Evolutionary conservation across 1,140 invertebrate species (phyloP), one percentile per base, ranked within the genome.

Genomic region (Lycorma delicatula): DNA sequence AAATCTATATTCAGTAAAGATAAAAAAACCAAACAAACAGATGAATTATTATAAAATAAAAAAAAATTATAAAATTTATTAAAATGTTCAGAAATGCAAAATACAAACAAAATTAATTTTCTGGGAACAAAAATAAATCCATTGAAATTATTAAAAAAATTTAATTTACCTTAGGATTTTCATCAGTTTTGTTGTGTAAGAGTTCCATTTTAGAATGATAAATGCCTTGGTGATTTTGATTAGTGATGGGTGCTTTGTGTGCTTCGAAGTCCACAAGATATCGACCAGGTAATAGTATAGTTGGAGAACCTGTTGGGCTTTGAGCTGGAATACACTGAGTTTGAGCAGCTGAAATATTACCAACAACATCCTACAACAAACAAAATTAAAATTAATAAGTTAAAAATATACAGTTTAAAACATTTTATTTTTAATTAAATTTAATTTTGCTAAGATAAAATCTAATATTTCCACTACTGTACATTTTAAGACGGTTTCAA

Each of bases 161-260:
- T n/a, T 29, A 9, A 47, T 63, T 54, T 57, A 85, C 83, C 73
- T 89, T 89, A 4, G 83, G 73, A 70, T 80, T 85, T 49, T 87
- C 85, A 18, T 77, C 76, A 22, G 79, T 81, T 63, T 80, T 82
- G 58, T 85, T 82, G 63, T 89, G 85, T 36, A 81, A 81, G 38
- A 89, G 75, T 69, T 88, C 85, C 84, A 89, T 89, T 73, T 86
- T 87, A 41, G 84, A 86, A 26, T 82, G 85, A 66, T 78, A 82
- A 70, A 78, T 82, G 2, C 41, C 41, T 16, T 44, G 41, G 23
- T 16, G 16, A 44, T 44, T 44, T 18, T 44, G 41, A 44, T 44
- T 44, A 59, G 20, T 75, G 69, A 57, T 67, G 72, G 0, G 70
- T 63, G 0, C 72, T 64, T 80, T 81, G 50, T 76, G 75, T 0